Base-by-base conservation (phyloP, 92 coral and sea anemone genomes). In the Porites rus region DNA sequence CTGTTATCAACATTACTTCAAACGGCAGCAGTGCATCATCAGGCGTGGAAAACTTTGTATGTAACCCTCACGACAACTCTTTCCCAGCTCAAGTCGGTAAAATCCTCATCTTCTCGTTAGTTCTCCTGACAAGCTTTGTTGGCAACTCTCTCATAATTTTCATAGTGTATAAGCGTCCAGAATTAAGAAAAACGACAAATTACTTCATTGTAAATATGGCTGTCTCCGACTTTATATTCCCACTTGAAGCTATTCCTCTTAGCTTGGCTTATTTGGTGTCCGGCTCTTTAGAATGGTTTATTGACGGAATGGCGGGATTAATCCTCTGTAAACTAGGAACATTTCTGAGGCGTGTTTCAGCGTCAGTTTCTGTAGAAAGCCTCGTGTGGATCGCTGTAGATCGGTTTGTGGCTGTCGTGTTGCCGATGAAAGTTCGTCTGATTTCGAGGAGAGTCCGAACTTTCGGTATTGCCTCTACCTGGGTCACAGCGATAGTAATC, bases 201-300 rank as follows among this genome's bases (percentile, higher is more conserved):
- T 73, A 73, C 13, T 51, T 73, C 38, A 73, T 73, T 52, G 62
- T 73, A 24, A 73, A 73, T 51, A 73, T 73, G 62, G 77, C 77
- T 11, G 77, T 73, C 17, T 73, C 77, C 10, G 77, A 73, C 25
- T 73, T 73, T 17, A 28, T 51, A 1, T 73, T 16, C 20, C 77
- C 77, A 52, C 20, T 73, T 10, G 28, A n/a, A 51, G 28, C 61
- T 20, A 51, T 73, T 51, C 77, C 62, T 5, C 10, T 51, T 20
- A 9, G 14, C 77, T 18, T 73, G 25, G 46, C 6, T 17, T 14
- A 50, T 11, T 51, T 50, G 10, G 62, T 28, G 7, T 10, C 14
- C 28, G 5, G 9, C 8, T 18, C 62, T 17, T 50, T 1, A 25
- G 10, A 73, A n/a, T 73, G 77, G 77, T 61, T 38, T 5, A 10